Percentiles rank a stretch among this genome's conserved stretches.
Evolutionary conservation across 2,797 vertebrate genomes (phyloP).

Genomic region (Micrastur ruficollis): DNA sequence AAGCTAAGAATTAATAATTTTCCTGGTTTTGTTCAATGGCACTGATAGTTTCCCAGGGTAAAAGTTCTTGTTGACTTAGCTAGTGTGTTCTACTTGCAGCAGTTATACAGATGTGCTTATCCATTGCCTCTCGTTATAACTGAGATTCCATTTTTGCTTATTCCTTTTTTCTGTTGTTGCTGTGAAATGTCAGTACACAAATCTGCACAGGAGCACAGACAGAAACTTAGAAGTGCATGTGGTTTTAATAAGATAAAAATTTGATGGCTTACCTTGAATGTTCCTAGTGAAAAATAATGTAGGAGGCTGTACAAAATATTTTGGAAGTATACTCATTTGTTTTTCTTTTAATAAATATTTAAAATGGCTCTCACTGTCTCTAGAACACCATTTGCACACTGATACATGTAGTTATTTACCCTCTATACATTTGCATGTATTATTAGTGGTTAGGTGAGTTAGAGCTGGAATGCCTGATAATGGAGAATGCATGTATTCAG

Average conservation of each 20-base stretch:
- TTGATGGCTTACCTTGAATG: neutral
- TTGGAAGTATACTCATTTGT: neutral
- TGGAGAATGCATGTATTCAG: neutral
- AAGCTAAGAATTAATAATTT: neutral
- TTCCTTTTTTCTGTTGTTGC: neutral
- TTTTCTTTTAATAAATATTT: neutral
- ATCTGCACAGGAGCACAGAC: neutral
- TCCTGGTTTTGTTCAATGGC: neutral
- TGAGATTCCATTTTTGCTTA: neutral
- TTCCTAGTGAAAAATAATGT: neutral
- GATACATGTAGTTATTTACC: neutral
- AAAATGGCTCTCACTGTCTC: neutral
- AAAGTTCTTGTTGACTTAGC: neutral
- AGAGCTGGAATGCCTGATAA: neutral
- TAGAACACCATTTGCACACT: neutral
- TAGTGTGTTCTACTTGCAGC: neutral
- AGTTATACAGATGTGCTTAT: neutral
- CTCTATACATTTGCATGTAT: neutral
- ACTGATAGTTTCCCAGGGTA: neutral
- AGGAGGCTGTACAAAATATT: neutral
- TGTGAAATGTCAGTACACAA: neutral
- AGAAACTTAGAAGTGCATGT: neutral
- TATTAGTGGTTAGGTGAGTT: neutral
- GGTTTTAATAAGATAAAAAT: neutral
- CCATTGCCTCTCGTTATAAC: neutral